Evolutionary conservation across 2,113 vertebrate genomes (phyloP), one percentile per base, ranked within the genome.

Genomic region (Rhabdomys dilectus): DNA sequence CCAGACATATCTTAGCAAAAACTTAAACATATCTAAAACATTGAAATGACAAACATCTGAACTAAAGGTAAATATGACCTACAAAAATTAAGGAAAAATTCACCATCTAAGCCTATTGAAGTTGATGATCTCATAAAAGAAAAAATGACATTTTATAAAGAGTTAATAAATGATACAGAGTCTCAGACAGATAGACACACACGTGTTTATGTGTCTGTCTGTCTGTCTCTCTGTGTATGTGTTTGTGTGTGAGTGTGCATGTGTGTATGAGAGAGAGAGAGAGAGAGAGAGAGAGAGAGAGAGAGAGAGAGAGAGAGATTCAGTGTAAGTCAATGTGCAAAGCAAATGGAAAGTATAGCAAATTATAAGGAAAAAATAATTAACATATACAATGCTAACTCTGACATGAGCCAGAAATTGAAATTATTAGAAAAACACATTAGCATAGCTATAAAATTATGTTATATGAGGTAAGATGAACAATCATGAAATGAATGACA

Each of bases 381-480:
- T 60, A 76, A 17, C 58, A 95, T 72, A 88, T 26, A 10, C 7
- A 45, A 91, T 75, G 16, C 9, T 9, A 89, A 64, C 7, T 48
- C 34, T 36, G 36, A 93, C 8, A 88, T 90, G 75, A 94, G 42
- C 29, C 39, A 76, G 13, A 87, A 89, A 70, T 2, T 82, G 48
- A 91, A 95, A n/a, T 81, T 92, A 39, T 31, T 89, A 70, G 39
- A 48, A 31, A 93, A 85, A 96, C 5, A 56, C 21, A 31, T 62
- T 81, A 81, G 45, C 11, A 58, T 48, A 48, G 5, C 7, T 62
- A 29, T 81, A 56, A 92, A 96, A 62, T 22, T 51, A 39, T 51
- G 11, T 21, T 76, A 17, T 34, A 51, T 4, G 3, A 72, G 21
- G 2, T 56, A 90, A 87, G 53, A 31, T 77, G 51, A 39, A 91